Base-by-base conservation (phyloP, 2,888 invertebrate genomes). In the Mycalesis mineus region DNA sequence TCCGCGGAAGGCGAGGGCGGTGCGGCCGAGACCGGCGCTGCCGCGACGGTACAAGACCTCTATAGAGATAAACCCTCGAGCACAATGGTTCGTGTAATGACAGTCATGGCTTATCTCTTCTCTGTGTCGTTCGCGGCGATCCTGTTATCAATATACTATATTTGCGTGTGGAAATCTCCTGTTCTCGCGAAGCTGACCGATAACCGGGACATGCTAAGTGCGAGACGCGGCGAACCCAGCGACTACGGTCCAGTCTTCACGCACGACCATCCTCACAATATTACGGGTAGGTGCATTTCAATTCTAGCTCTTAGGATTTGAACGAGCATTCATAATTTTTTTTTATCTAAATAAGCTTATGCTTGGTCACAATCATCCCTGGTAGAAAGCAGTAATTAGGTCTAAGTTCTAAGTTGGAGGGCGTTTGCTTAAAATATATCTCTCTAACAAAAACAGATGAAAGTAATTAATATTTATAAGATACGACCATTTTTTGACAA, bases 91-190 rank as follows among this genome's bases (percentile, higher is more conserved):
- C 82, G 96, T 42, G 91, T 96, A 54, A 88, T 96, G 63, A 96
- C 95, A 0, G 96, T 96, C 55, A 78, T 95, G 71, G 95, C 95
- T 9, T 96, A 96, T 81, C 92, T 96, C 66, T 88, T 95, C 64
- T 94, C 95, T n/a, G 96, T 96, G 47, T 96, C 96, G n/a, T 91
- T 95, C 82, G 95, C 95, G 5, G 96, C 95, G 6, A 94, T 96
- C 68, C 91, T 95, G 50, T 89, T 96, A 49, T 95, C 95, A 28
- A 92, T 94, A 52, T 96, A 96, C 80, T 96, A 96, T 80, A 91
- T 95, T 62, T 94, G 95, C 74, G 91, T 96, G 71, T 96, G 96
- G 96, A 92, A 94, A 71, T 84, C 88, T 7, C 95, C 95, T 1
- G 91, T 92, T 57, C 88, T 92, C 52, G 80, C 84, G 37, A 77